Base-by-base conservation (phyloP, 2,888 invertebrate species). In the Eupithecia vulgata region DNA sequence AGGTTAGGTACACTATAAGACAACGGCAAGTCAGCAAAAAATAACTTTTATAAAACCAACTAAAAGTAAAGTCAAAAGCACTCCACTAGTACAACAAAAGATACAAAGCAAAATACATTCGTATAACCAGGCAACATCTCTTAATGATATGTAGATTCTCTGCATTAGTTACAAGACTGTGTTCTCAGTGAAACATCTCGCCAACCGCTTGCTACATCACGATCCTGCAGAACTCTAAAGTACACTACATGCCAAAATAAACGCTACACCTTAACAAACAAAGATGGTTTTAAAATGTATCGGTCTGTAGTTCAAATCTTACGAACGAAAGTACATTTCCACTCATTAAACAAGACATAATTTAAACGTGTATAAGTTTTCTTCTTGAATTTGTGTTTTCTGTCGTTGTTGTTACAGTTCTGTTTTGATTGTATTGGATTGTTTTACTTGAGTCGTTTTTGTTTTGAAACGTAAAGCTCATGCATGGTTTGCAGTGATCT, bases 131-230 rank as follows among this genome's bases (percentile, higher is more conserved):
- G 86, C 91, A 88, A 94, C 94, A 93, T 94, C 93, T 93, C 92
- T 93, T 93, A 94, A 94, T 94, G 94, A 94, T 94, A 94, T 94
- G 94, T 94, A 94, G 93, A 94, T 94, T 93, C 94, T 81, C 88
- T 88, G 91, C 93, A 93, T 94, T 94, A 94, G 93, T 91, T 92
- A 94, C 94, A 94, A 92, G 94, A 87, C 92, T 92, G 89, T 93
- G 93, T 94, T 93, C 93, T 85, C 90, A 82, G 93, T 91, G 92
- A 88, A 93, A 94, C 94, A 93, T 92, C 92, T 92, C 92, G 89
- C 93, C 87, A 88, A 88, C 87, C 85, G 74, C 69, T 35, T 64
- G 40, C 37, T 65, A 13, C 17, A 71, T 21, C 73, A 80, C 76
- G 69, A 72, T 78, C 75, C 71, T 35, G 67, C 74, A 8, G 77